Evolutionary conservation across 2,797 vertebrate genomes (phyloP), one percentile per base, ranked within the genome.

Genomic region (Neopelma chrysocephalum): DNA sequence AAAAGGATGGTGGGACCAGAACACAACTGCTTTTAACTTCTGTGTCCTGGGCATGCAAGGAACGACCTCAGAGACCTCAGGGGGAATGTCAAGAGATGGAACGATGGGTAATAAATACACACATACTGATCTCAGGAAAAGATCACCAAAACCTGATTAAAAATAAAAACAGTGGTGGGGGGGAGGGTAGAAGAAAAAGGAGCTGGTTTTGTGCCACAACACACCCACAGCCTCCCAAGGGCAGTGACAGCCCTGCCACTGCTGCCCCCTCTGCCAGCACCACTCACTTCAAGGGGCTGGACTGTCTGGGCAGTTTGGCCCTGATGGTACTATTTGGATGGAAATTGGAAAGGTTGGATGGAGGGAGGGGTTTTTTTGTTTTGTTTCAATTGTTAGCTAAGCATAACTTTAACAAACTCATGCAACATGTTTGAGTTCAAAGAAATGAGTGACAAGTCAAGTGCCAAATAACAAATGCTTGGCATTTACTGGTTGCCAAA

Each of bases 401-500:
- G 60, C 56, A 68, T 62, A 71, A 87, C 89, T 81, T 93, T 47
- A 51, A 69, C 57, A 61, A 9, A 57, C 76, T 94, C 87, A 69
- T 9, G 64, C 57, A 94, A 91, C 21, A 14, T 58, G 76, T 86
- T 91, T 88, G 45, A 88, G 50, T 90, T 88, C 64, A 88, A 90
- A 83, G 82, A 92, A 94, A 91, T 53, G 61, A 90, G 72, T 87
- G 82, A 82, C 76, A 78, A 70, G 58, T 91, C 79, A 92, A 95
- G 51, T 43, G 70, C 82, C 79, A 93, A 87, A 58, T 71, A 93
- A 95, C 61, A 91, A 94, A 96, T 69, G 86, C 19, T 81, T 88
- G 87, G 62, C 93, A 94, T 96, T 95, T 95, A 79, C 34, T 70
- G 57, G 38, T 42, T 90, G 85, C 91, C 85, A 90, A 88, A 90